Evolutionary conservation across 2,797 vertebrate genomes (phyloP), one percentile per base, ranked within the genome.

Genomic region (Tolypeutes matacus): DNA sequence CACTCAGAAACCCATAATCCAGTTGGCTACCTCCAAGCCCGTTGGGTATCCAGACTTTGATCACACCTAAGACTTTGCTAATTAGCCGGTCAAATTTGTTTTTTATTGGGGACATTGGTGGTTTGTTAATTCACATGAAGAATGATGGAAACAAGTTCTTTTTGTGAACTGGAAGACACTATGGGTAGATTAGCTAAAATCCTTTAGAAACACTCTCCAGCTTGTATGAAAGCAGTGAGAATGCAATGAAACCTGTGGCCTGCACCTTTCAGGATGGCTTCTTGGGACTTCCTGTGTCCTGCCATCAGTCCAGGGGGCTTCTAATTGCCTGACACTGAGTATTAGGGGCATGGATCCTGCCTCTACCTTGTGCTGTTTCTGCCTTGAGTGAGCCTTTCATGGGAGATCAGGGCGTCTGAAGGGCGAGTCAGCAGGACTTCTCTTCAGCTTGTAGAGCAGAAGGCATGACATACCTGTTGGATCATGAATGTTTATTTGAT

Each of bases 331-430:
- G 53, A 77, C 64, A 17, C 46, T 39, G 29, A 77, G 21, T 78
- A 23, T 27, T 76, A 60, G 34, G 11, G 31, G 69, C 62, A 75
- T 10, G 29, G 46, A 36, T 77, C 70, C 29, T 82, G 34, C 73
- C 67, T 95, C 69, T 51, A 18, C 78, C 69, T 15, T 17, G 56
- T 49, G n/a, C 80, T 64, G 46, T 31, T 81, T 96, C 49, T 86
- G 36, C 69, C 75, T 89, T 15, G 0, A 77, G 34, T 77, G 58
- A 80, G 65, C 31, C 49, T 80, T 65, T 42, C 9, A 0, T 14
- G 7, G 31, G 25, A 82, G 25, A 46, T 77, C 42, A 69, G 46
- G 92, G 49, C 39, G n/a, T 75, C 67, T 53, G 39, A 34, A 78
- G 51, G 23, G 31, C 89, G 31, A 69, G n/a, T 58, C 0, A 67